phyloP scores from a whole-genome alignment of 1,140 invertebrate genomes.

The Sminthurides bifidus region DNA sequence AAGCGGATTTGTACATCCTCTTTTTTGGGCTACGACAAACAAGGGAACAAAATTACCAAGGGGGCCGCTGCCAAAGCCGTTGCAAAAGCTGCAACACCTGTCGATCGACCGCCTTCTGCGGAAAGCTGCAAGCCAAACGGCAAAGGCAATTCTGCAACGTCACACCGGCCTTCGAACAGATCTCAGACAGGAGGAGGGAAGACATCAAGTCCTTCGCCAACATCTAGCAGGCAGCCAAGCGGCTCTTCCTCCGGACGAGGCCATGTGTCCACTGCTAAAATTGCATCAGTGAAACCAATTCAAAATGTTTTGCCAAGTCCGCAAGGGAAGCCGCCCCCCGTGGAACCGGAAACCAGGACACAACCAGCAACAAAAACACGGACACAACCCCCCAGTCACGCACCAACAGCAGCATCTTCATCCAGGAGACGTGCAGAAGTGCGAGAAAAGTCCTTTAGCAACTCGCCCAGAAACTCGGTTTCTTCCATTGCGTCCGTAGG shows the following conservation, averaged over 20 bases:
- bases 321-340: neutral
- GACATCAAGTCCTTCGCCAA: neutral
- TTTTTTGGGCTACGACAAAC: constrained; percentile 28
- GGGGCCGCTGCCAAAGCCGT: neutral
- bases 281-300: constrained; percentile 24
- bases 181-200: neutral
- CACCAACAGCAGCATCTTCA: neutral
- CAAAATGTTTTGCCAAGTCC: constrained; percentile 16
- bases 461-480: constrained; percentile 10
- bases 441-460: constrained; percentile 12
- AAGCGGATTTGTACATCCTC: constrained; percentile 27
- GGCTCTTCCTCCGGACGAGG: neutral
- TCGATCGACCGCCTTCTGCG: too few relatives aligned
- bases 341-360: neutral
- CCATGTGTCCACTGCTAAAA: constrained; percentile 8
- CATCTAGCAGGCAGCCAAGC: neutral
- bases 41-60: constrained; percentile 26
- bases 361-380: neutral
- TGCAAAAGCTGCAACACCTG: neutral
- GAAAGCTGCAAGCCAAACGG: neutral
- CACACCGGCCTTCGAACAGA: too few relatives aligned
- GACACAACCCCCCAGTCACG: neutral
- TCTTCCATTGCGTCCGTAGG: neutral
- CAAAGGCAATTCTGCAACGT: neutral
- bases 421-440: neutral